Percentiles rank a stretch among this genome's conserved stretches.
Evolutionary conservation across 2,113 vertebrate genomes (phyloP).

Genomic region (Nycticorax nycticorax): DNA sequence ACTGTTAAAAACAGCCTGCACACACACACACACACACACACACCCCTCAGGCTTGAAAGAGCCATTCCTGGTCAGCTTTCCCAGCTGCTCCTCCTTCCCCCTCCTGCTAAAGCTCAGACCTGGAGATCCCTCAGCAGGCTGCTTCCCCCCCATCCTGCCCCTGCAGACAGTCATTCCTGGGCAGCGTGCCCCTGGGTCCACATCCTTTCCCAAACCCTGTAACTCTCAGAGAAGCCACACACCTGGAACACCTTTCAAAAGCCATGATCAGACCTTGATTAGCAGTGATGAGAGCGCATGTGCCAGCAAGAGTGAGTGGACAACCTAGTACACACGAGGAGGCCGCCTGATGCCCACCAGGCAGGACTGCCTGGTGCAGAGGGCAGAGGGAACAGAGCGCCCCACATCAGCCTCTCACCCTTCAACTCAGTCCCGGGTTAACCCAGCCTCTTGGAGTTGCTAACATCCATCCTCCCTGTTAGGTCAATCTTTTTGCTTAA

Average conservation of each 20-base stretch:
- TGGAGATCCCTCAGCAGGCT: neutral
- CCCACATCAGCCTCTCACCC: neutral
- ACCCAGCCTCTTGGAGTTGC: neutral
- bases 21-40: too few species aligned
- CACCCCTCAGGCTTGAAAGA: neutral
- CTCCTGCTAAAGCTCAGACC: neutral
- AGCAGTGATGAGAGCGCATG: accelerated
- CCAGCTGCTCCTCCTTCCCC: neutral
- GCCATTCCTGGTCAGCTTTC: neutral
- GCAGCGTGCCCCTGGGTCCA: neutral
- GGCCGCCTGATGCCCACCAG: neutral
- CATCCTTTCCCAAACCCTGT: neutral
- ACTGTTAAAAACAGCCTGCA: neutral
- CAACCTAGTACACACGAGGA: neutral
- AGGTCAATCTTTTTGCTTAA: neutral
- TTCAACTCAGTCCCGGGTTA: neutral
- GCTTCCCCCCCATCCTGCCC: neutral
- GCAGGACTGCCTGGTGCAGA: neutral
- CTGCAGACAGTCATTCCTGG: neutral
- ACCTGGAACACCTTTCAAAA: neutral
- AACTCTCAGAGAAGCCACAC: neutral
- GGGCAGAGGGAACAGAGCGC: neutral
- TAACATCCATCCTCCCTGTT: neutral
- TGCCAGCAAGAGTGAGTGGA: neutral
- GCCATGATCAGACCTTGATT: neutral